Evolutionary conservation across 2,797 vertebrate genomes (phyloP), one percentile per base, ranked within the genome.

Genomic region (Enteromius fasciolatus): DNA sequence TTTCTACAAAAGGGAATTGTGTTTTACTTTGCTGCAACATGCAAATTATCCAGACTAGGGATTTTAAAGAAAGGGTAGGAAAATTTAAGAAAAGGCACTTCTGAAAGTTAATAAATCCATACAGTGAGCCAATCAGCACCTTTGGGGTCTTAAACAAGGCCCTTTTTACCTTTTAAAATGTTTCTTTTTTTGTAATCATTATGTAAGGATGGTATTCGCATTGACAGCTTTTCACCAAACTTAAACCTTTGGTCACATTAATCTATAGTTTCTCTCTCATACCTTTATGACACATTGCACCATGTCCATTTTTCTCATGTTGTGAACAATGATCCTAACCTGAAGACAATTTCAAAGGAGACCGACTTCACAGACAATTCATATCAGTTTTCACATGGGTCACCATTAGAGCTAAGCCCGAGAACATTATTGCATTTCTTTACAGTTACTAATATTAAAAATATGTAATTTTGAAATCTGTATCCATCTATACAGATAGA

Each of bases 221-320:
- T 10, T 44, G 12, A 59, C 36, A 54, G 2, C n/a, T 68, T 25
- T 80, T 54, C 67, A 69, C 33, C 70, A 76, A 85, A 80, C 85
- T 66, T 84, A 76, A 87, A 86, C 77, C 88, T 89, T 89, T 89
- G 88, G 88, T 89, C 88, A 87, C 85, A 85, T 82, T 84, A 83
- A 86, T 70, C 80, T 64, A 81, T 50, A 80, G 76, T 76, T 79
- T 66, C 74, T 73, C 61, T 78, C 72, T 67, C 23, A 85, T 61
- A 87, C 75, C 69, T 81, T 81, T 50, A 83, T 83, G 80, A 83
- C 66, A 59, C 78, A 69, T 64, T 76, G 70, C 80, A 79, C 81
- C 52, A 77, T 28, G 44, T 17, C 77, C 48, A 18, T 31, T 81
- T 25, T 46, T 61, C 23, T 74, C 33, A 18, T 46, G 36, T 80